Base-by-base conservation (phyloP, 2,113 vertebrate species). In the Callopanchax toddi region DNA sequence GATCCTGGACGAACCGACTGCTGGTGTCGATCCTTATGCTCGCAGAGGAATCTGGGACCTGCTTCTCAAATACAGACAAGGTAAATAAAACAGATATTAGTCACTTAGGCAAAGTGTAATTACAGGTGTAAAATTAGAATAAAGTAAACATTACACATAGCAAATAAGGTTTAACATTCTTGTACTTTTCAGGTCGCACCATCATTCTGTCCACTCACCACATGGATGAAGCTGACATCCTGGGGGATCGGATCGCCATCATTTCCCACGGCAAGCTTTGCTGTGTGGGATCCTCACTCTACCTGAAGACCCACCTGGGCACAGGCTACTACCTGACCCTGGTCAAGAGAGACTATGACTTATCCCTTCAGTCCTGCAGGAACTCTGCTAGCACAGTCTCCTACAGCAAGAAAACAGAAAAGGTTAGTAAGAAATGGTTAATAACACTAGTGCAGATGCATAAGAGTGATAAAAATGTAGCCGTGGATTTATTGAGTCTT, bases 11-110 rank as follows among this genome's bases (percentile, higher is more conserved):
- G 97, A 99, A 56, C 97, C 97, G 1, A 99, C 97, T 2, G 97
- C 97, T 58, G 97, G 97, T 0, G 97, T 99, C 8, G 97, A 99
- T 78, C 97, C 97, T 6, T 99, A 99, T 12, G 96, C 97, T 48
- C 96, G 97, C 46, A 92, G 97, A 76, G 97, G 97, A 34, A 99
- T 99, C 88, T 99, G 97, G 97, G 97, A 99, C 29, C 89, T 99
- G 55, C 91, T 99, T 43, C 91, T 99, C 3, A 99, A 99, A 79
- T 99, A 99, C 69, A 93, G 97, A 53, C 94, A 95, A 88, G 97
- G 97, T 98, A 86, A 85, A 52, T 2, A 6, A 40, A 49, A 25
- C 20, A 57, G 2, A 26, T 21, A 23, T 2, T 18, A n/a, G n/a
- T n/a, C n/a, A 5, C 6, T 11, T 4, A 0, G 12, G 21, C 15